Base-by-base conservation (phyloP, 2,888 invertebrate species). In the Pyrocoelia pectoralis region DNA sequence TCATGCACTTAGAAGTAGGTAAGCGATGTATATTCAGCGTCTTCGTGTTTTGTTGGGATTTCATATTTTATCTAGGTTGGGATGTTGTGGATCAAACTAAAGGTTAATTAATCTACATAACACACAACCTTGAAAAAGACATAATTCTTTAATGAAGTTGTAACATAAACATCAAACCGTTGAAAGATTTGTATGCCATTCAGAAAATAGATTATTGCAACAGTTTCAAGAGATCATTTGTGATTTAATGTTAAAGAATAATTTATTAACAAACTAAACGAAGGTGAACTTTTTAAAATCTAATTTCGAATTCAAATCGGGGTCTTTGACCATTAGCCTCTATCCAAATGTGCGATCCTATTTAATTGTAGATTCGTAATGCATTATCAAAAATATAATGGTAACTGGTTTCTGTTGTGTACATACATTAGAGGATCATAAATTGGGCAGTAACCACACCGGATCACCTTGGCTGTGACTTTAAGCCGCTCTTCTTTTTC, bases 381-480 rank as follows among this genome's bases (percentile, higher is more conserved):
- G 62, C 57, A 62, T 62, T 62, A 62, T 62, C 41, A 52, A 49
- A 51, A 41, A n/a, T 56, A 60, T 60, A 62, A 62, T 62, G 62
- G 62, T 56, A 48, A 58, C 51, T 61, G 65, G 65, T 60, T 58
- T 50, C 60, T 56, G 40, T 48, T 51, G 51, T 56, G 48, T 56
- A 56, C 53, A 55, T 55, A 56, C 68, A 61, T 60, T 67, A 72
- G 68, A 68, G 60, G 62, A 69, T 68, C 71, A 66, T 70, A 71
- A 72, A 72, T 69, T 67, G 65, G 68, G 66, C 62, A 65, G 66
- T 62, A 64, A 65, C 68, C 67, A 64, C 58, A 70, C 68, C 53
- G 66, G 67, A 67, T 68, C 67, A 70, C 70, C 70, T 70, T 70
- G 68, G 65, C 64, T 66, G 62, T 65, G 63, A 61, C 59, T 62